phyloP scores from a whole-genome alignment of 2,113 vertebrate genomes.

The Hoplias malabaricus region DNA sequence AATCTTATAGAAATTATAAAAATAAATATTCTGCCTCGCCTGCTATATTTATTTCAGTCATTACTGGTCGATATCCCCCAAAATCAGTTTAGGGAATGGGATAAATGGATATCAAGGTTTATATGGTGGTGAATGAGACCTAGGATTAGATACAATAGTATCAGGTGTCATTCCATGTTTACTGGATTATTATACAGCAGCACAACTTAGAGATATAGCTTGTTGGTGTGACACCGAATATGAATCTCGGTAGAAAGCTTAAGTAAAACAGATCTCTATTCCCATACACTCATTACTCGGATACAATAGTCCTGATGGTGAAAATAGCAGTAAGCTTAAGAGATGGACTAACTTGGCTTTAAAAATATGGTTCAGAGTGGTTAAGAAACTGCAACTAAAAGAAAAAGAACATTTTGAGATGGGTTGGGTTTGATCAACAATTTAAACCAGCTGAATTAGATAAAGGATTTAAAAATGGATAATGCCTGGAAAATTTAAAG shows the following conservation, averaged over 20 bases:
- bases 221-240: neutral
- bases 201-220: neutral
- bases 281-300: neutral
- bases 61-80: neutral
- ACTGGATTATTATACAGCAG: neutral
- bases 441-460: neutral
- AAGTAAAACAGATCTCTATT: neutral
- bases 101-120: neutral
- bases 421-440: neutral
- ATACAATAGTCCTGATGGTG: neutral
- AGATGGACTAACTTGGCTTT: neutral
- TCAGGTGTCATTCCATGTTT: neutral
- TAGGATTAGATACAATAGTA: no score
- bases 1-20: neutral
- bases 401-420: neutral
- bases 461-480: neutral
- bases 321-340: neutral
- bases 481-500: no score
- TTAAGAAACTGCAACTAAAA: neutral
- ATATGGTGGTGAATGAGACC: no score
- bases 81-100: neutral
- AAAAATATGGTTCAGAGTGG: neutral
- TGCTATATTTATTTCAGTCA: conserved; percentile 8
- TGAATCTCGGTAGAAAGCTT: neutral
- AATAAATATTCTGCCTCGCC: neutral